These are phyloP conservation scores for Parnassius smintheus DNA, from an alignment of 2,888 invertebrate species.

Conservation along the genomic window DNA sequence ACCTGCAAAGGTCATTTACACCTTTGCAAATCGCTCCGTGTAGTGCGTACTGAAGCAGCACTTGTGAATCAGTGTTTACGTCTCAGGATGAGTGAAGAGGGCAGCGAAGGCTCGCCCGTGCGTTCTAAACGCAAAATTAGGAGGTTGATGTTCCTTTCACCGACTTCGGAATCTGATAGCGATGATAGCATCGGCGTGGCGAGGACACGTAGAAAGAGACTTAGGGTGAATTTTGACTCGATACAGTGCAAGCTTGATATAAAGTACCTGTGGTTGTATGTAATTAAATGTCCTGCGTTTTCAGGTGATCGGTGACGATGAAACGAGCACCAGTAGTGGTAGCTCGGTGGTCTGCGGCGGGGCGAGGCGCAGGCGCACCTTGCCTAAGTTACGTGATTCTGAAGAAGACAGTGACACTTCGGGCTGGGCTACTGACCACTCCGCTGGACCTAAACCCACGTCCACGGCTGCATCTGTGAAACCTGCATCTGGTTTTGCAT, in stretches of 20 bases:
- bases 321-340: constrained; percentile 65
- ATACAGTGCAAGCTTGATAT: not conserved
- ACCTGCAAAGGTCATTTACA: constrained; percentile 69
- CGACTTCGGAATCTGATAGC: constrained; percentile 67
- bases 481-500: constrained; percentile 63
- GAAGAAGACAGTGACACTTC: constrained; percentile 63
- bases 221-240: constrained; percentile 61
- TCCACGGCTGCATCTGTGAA: constrained; percentile 31
- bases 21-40: constrained; percentile 69
- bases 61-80: constrained; percentile 45
- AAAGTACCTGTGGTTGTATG: too few relatives aligned
- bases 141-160: constrained; percentile 58
- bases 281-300: constrained; percentile 36
- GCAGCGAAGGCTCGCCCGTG: constrained; percentile 58
- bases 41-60: constrained; percentile 53
- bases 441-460: constrained; percentile 33
- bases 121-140: constrained; percentile 62
- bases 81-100: constrained; percentile 67
- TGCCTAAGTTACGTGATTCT: constrained; percentile 61
- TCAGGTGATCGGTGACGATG: constrained; percentile 80
- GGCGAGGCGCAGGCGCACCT: constrained; percentile 53
- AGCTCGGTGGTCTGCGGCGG: constrained; percentile 54
- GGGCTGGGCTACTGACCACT: constrained; percentile 51
- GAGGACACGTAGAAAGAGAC: constrained; percentile 67
- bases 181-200: constrained; percentile 65